Evolutionary conservation across 2,888 invertebrate species (phyloP).

Genomic region (Tromatobia lineatoria): DNA sequence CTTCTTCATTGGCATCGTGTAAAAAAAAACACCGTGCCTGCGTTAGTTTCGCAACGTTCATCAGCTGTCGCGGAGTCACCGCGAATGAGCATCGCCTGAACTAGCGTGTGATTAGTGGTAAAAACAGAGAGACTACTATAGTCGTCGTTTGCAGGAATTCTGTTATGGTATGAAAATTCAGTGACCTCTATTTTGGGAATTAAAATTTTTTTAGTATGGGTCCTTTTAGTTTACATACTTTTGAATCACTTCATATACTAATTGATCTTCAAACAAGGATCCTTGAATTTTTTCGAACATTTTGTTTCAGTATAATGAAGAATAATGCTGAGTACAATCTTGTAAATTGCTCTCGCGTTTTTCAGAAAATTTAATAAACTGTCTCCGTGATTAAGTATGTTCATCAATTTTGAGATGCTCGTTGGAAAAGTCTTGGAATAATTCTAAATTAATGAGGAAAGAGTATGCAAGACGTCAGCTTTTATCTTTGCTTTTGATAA

Average conservation of each 20-base stretch:
- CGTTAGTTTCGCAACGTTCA: conserved; percentile 52
- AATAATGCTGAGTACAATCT: too few species aligned
- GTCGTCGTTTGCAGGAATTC: neutral
- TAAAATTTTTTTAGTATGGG: neutral
- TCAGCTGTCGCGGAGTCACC: conserved; percentile 57
- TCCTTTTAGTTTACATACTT: neutral
- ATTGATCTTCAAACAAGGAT: too few species aligned
- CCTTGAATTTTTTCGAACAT: too few species aligned
- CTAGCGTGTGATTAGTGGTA: conserved; percentile 56
- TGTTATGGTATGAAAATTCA: neutral
- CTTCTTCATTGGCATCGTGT: conserved; percentile 50
- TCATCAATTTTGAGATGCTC: too few species aligned
- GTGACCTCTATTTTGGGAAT: neutral
- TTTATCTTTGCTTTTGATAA: too few species aligned
- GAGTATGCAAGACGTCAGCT: too few species aligned
- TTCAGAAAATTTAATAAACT: too few species aligned
- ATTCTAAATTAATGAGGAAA: too few species aligned
- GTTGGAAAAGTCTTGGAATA: too few species aligned
- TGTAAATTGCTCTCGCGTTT: too few species aligned
- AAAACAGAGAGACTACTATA: neutral
- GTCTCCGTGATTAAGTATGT: too few species aligned
- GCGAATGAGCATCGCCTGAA: conserved; percentile 22
- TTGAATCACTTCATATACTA: neutral
- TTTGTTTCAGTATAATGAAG: too few species aligned
- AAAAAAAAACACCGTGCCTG: conserved; percentile 23